A percentile compares a stretch with the other conserved stretches of the same genome.
phyloP scores from a whole-genome alignment of 2,888 invertebrate genomes.

The Andrena hattorfiana region DNA sequence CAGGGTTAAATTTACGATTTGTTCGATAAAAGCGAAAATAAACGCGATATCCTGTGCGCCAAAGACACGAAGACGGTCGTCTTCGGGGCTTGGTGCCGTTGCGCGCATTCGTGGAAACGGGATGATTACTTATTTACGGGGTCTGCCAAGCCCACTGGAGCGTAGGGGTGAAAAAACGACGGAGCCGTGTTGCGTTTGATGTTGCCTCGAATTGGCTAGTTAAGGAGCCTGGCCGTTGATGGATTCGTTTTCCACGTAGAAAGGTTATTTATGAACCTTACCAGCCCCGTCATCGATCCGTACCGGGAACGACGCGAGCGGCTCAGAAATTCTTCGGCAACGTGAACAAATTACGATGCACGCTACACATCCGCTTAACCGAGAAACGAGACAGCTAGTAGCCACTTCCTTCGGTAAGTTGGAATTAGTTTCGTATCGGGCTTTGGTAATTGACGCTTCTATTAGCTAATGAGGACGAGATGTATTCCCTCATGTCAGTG shows the following conservation, averaged over 20 bases:
- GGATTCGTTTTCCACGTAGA: slow-evolving; percentile 73
- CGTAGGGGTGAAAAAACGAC: slow-evolving; percentile 12
- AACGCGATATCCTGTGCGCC: slow-evolving; percentile 47
- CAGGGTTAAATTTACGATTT: slow-evolving; percentile 61
- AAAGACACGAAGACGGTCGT: slow-evolving; percentile 48
- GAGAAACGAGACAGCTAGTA: slow-evolving; percentile 30
- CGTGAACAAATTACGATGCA: slow-evolving; percentile 56
- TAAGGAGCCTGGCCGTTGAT: slow-evolving; percentile 66
- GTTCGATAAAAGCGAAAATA: slow-evolving; percentile 66
- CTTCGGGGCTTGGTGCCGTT: slow-evolving; percentile 43
- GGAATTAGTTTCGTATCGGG: slow-evolving; percentile 32
- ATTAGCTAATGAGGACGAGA: slow-evolving; percentile 38
- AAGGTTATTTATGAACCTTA: slow-evolving; percentile 67
- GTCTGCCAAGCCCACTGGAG: slow-evolving; percentile 1
- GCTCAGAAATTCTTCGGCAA: slow-evolving; percentile 54
- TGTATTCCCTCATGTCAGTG: neutral
- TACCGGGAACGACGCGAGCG: slow-evolving; percentile 67
- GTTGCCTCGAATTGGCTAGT: slow-evolving; percentile 65
- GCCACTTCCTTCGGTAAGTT: slow-evolving; percentile 30
- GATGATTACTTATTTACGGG: slow-evolving; percentile 72
- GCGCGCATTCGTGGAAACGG: slow-evolving; percentile 65
- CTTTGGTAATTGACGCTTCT: slow-evolving; percentile 34
- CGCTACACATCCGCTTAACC: slow-evolving; percentile 38
- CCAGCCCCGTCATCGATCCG: slow-evolving; percentile 54
- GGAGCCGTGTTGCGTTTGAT: slow-evolving; percentile 62